Conservation (phyloP, 2,888 invertebrate species). For the Caenorhabditis uteleia region DNA sequence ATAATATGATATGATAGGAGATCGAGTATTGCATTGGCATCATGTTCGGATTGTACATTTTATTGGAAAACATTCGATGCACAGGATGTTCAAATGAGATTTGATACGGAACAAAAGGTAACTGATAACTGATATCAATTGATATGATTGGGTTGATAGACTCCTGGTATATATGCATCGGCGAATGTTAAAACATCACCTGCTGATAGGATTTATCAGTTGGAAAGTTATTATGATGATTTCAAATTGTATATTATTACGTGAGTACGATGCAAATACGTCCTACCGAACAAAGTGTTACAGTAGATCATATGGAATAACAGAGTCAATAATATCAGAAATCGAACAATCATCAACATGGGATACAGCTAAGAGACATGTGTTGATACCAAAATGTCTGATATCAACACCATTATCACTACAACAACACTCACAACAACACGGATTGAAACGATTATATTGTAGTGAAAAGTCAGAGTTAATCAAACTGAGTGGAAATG, state of each 20-base stretch:
- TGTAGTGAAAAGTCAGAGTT: constrained; percentile 26
- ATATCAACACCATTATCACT: constrained; percentile 18
- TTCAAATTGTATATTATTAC: constrained; percentile 8
- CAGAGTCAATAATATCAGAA: too few relatives aligned
- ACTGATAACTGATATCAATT: too few relatives aligned
- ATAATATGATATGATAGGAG: background rate
- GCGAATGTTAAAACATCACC: background rate
- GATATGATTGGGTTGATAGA: too few relatives aligned
- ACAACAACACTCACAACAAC: constrained; percentile 6
- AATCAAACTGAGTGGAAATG: background rate
- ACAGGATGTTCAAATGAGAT: background rate
- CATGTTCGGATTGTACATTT: constrained; percentile 22
- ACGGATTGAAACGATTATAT: constrained; percentile 10
- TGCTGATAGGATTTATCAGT: background rate
- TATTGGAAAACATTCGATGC: constrained; percentile 7
- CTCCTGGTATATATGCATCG: background rate
- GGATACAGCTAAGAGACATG: too few relatives aligned
- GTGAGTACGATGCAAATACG: constrained; percentile 6
- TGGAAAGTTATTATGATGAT: constrained; percentile 3
- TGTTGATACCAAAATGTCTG: constrained; percentile 14
- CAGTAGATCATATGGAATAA: too few relatives aligned
- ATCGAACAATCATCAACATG: too few relatives aligned
- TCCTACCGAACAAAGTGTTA: too few relatives aligned
- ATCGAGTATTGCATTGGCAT: constrained; percentile 4
- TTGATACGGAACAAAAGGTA: too few relatives aligned